These are phyloP conservation scores for Formicarius rufipectus DNA, from an alignment of 2,113 vertebrate genomes.

Conservation along the genomic window DNA sequence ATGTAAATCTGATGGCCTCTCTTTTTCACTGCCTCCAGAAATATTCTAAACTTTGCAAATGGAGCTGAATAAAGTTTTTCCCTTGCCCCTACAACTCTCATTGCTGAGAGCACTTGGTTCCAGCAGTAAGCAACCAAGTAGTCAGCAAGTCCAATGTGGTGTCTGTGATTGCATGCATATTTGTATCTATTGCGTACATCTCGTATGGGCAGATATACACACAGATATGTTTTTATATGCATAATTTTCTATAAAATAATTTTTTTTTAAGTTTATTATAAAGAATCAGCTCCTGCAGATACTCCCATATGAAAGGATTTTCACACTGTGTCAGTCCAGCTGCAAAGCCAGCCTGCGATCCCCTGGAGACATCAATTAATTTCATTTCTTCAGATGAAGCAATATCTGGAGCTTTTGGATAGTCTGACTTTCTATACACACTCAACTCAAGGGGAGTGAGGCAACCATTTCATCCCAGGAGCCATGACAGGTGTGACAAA, in stretches of 20 bases:
- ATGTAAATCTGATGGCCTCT: not conserved
- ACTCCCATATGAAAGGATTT: not conserved
- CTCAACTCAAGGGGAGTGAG: not conserved
- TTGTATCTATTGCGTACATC: not conserved
- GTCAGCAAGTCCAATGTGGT: not conserved
- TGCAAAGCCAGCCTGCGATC: not conserved
- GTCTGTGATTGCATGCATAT: rapidly evolving
- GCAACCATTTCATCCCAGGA: not conserved
- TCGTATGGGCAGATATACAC: not conserved
- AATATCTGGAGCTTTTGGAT: not conserved
- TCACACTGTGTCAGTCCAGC: not conserved
- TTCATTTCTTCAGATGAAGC: not conserved
- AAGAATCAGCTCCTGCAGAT: not conserved
- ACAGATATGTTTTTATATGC: not conserved
- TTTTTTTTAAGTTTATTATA: not conserved
- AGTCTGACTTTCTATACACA: not conserved
- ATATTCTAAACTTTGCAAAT: not conserved
- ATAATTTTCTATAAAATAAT: not conserved
- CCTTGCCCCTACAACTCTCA: not conserved
- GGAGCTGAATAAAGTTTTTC: not conserved
- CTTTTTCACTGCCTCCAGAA: not conserved
- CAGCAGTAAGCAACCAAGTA: not conserved
- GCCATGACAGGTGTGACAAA: not conserved
- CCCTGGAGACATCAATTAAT: not conserved
- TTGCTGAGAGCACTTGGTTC: not conserved